Percentiles rank a stretch among this genome's conserved stretches.
Conservation (phyloP, 2,113 vertebrate genomes). For the rat (Rattus norvegicus) region DNA sequence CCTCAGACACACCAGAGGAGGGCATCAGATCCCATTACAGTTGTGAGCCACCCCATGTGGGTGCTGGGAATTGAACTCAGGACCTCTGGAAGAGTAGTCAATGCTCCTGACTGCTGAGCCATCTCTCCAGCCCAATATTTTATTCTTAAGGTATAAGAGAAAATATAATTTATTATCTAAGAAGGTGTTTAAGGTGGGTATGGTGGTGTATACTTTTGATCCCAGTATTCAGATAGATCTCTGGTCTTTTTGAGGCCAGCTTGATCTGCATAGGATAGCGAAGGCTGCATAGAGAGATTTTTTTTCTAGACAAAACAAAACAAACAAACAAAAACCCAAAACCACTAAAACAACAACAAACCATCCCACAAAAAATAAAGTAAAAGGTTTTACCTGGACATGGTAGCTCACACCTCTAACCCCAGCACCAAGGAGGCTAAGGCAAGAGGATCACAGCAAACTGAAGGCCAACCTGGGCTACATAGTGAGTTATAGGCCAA, state of each 20-base stretch:
- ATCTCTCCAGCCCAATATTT: constrained; percentile 14
- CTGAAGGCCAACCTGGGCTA: neutral
- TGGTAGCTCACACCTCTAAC: neutral
- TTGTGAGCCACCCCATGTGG: too few relatives aligned
- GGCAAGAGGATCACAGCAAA: neutral
- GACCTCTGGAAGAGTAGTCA: too few relatives aligned
- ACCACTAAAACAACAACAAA: neutral
- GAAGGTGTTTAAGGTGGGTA: neutral
- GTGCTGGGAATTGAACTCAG: too few relatives aligned
- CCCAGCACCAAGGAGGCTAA: neutral
- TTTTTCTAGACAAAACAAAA: neutral
- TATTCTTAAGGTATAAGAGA: constrained; percentile 39
- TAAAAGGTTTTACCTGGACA: neutral
- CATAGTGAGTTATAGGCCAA: neutral
- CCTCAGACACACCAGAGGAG: too few relatives aligned
- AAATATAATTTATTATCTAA: constrained; percentile 56
- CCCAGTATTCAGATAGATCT: neutral
- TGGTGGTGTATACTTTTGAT: neutral
- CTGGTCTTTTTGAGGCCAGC: neutral
- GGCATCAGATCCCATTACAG: too few relatives aligned
- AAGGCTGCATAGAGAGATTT: neutral
- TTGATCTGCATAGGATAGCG: neutral
- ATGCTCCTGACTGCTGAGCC: too few relatives aligned
- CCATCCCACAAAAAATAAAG: neutral
- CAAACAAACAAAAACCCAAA: neutral